Evolutionary conservation across 1,140 invertebrate species (phyloP).

Genomic region (Pseudachorutes palmiensis): DNA sequence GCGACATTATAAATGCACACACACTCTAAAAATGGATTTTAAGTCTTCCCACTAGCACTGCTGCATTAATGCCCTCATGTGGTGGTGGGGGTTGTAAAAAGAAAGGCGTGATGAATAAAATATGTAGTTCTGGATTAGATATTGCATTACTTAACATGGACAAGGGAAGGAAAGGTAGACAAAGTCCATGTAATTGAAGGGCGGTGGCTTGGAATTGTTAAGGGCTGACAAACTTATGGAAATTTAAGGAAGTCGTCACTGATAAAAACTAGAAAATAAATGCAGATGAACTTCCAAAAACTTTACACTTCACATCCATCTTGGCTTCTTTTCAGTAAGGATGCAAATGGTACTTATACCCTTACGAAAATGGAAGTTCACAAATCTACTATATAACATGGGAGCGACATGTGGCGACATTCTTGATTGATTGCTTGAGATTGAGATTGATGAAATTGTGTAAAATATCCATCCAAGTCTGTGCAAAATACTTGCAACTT

Average conservation of each 20-base stretch:
- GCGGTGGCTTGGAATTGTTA: neutral
- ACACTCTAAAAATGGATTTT: conserved; percentile 1
- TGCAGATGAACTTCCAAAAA: neutral
- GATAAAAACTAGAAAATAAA: neutral
- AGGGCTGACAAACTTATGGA: too few species aligned
- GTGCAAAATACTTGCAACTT: neutral
- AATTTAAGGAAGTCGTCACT: too few species aligned
- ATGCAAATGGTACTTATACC: neutral
- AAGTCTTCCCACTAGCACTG: neutral
- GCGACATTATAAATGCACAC: conserved; percentile 1
- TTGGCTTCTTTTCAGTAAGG: neutral
- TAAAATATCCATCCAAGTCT: neutral
- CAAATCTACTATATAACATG: neutral
- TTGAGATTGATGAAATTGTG: neutral
- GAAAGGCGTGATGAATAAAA: conserved; percentile 8
- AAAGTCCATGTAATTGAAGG: neutral
- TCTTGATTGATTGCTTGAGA: too few species aligned
- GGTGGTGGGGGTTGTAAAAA: too few species aligned
- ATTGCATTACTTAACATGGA: neutral
- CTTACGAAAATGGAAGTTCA: neutral
- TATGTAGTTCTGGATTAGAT: neutral
- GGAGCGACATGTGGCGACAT: too few species aligned
- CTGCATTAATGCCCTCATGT: too few species aligned
- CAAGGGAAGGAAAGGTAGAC: neutral
- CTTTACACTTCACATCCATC: too few species aligned